A percentile compares a stretch with the other conserved stretches of the same genome.
These are phyloP conservation scores for Rynchops niger DNA, from an alignment of 2,113 vertebrate species.

Conservation along the genomic window DNA sequence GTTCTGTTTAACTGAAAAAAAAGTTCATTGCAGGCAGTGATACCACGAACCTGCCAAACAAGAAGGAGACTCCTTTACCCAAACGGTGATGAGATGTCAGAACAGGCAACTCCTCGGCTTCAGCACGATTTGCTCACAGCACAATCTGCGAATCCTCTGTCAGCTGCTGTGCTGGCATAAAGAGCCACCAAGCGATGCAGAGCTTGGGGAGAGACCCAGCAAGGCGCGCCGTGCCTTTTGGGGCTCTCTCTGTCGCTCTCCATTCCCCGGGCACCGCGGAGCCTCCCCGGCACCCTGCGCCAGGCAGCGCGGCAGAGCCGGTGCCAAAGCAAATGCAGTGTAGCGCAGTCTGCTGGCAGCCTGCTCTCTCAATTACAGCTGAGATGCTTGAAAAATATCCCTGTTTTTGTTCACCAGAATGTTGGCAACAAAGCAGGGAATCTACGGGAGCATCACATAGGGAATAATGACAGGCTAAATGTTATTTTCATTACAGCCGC, in stretches of 20 bases:
- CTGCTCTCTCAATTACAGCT: neutral
- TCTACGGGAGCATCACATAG: neutral
- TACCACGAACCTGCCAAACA: neutral
- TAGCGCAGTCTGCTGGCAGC: neutral
- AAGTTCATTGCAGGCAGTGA: neutral
- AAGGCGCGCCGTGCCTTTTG: rapidly evolving
- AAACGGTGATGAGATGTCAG: neutral
- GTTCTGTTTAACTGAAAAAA: neutral
- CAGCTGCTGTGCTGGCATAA: neutral
- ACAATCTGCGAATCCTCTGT: neutral
- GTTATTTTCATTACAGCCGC: neutral
- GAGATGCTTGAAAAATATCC: neutral
- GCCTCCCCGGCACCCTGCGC: neutral
- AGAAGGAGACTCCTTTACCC: neutral
- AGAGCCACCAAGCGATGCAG: neutral
- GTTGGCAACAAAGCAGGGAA: neutral
- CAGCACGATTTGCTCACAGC: neutral
- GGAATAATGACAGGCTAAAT: neutral
- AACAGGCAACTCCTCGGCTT: rapidly evolving
- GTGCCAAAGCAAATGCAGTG: neutral
- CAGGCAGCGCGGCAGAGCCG: neutral
- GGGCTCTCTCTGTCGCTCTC: neutral
- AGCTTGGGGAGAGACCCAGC: neutral
- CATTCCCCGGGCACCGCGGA: neutral
- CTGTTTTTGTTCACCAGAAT: neutral